These are phyloP conservation scores for Pandemis heparana DNA, from an alignment of 2,888 invertebrate genomes.

Conservation along the genomic window DNA sequence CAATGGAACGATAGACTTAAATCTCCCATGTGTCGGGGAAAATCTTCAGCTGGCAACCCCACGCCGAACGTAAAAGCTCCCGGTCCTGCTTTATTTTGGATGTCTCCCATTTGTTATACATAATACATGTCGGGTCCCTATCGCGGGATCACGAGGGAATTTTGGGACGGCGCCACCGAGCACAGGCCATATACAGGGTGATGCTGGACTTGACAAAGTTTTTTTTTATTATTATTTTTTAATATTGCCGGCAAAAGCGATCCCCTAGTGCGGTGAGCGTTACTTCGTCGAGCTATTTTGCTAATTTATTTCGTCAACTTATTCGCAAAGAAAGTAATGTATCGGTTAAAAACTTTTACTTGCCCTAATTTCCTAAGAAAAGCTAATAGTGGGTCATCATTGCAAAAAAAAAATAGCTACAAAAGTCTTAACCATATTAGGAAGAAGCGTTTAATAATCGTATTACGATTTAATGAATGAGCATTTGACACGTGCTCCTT, in stretches of 20 bases:
- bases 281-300: too few relatives aligned
- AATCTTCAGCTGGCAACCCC: slow-evolving; percentile 2
- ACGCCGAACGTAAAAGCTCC: slow-evolving; percentile 70
- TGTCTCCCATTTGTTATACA: slow-evolving; percentile 86
- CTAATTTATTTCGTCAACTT: too few relatives aligned
- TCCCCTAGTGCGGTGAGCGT: neutral
- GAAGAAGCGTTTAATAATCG: too few relatives aligned
- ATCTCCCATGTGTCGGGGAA: neutral
- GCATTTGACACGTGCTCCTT: too few relatives aligned
- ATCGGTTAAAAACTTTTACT: too few relatives aligned
- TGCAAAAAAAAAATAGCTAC: too few relatives aligned
- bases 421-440: too few relatives aligned
- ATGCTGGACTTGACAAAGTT: slow-evolving; percentile 6
- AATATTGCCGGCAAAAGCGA: too few relatives aligned
- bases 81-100: slow-evolving; percentile 79
- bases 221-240: neutral
- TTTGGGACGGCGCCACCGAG: slow-evolving; percentile 80
- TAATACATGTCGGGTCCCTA: slow-evolving; percentile 81
- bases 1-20: neutral
- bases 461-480: too few relatives aligned
- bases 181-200: slow-evolving; percentile 65
- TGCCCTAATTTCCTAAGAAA: too few relatives aligned
- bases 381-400: too few relatives aligned
- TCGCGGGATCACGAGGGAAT: slow-evolving; percentile 82
- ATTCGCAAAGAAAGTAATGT: too few relatives aligned